Evolutionary conservation across 2,113 vertebrate species (phyloP).

Genomic region (Casuarius casuarius): DNA sequence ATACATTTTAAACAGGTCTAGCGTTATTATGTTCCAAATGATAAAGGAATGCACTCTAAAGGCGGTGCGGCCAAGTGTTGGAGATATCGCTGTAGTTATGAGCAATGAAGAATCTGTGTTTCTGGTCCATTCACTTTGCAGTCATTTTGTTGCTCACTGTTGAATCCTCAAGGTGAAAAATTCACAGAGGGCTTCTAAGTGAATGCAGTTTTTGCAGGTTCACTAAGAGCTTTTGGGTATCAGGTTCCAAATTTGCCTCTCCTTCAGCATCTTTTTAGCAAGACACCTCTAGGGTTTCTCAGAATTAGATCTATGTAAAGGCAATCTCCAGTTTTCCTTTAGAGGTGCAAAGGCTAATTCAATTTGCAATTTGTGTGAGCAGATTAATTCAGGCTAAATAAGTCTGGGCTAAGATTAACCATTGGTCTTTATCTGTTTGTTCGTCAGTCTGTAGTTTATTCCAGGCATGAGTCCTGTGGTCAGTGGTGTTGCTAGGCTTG

Average conservation of each 20-base stretch:
- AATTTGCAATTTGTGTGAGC: background rate
- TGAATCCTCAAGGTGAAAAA: conserved; percentile 63
- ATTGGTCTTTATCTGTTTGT: background rate
- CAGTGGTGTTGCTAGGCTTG: background rate
- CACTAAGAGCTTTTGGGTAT: background rate
- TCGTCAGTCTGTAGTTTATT: background rate
- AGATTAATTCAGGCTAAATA: conserved; percentile 15
- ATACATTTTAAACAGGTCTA: conserved; percentile 35
- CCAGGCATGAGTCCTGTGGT: background rate
- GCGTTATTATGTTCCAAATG: conserved; percentile 25
- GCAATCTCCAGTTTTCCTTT: conserved; percentile 19
- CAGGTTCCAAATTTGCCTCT: background rate
- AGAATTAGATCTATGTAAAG: background rate
- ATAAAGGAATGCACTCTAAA: conserved; percentile 27
- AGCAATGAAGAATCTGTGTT: background rate
- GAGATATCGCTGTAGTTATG: background rate
- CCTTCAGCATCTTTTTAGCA: background rate
- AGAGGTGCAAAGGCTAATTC: background rate
- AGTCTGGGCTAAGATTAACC: background rate
- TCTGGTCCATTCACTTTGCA: conserved; percentile 36
- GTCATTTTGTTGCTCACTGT: conserved; percentile 50
- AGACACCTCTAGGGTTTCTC: background rate
- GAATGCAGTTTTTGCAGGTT: background rate
- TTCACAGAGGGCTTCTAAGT: background rate
- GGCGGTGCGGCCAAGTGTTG: conserved; percentile 43